Percentiles rank a stretch among this genome's conserved stretches.
These are phyloP conservation scores for Cryptops parisi DNA, from an alignment of 2,888 invertebrate genomes.

Conservation along the genomic window DNA sequence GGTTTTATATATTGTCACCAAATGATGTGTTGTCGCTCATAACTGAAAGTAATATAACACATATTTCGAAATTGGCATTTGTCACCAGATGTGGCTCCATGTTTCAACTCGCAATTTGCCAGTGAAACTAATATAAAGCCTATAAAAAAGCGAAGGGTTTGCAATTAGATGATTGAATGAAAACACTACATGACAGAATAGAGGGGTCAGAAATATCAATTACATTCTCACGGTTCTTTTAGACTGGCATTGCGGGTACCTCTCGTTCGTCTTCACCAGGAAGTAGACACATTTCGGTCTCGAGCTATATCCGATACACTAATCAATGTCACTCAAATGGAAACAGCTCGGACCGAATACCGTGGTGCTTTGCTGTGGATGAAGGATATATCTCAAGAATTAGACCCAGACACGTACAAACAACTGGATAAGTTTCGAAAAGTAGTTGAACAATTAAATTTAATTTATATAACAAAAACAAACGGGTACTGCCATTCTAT, in stretches of 20 bases:
- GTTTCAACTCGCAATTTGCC: too few relatives aligned
- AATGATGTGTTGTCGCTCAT: too few relatives aligned
- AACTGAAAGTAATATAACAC: too few relatives aligned
- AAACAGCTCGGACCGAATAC: constrained; percentile 88
- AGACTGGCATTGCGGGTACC: constrained; percentile 72
- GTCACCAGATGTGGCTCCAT: too few relatives aligned
- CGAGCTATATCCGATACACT: constrained; percentile 88
- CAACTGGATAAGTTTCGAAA: constrained; percentile 92
- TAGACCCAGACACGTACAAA: constrained; percentile 93
- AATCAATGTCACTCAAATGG: constrained; percentile 82
- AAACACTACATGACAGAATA: neutral
- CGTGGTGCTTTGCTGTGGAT: constrained; percentile 76
- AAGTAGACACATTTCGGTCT: constrained; percentile 89
- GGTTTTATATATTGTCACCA: too few relatives aligned
- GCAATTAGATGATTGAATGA: neutral
- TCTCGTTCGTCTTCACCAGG: constrained; percentile 71
- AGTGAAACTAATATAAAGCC: too few relatives aligned
- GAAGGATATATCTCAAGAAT: constrained; percentile 88
- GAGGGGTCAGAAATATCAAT: constrained; percentile 4
- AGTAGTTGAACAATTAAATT: too few relatives aligned
- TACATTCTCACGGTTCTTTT: constrained; percentile 13
- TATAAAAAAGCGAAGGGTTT: too few relatives aligned
- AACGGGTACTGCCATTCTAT: too few relatives aligned
- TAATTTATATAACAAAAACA: too few relatives aligned
- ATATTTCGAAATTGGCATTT: too few relatives aligned